Evolutionary conservation across 2,888 invertebrate genomes (phyloP), one percentile per base, ranked within the genome.

Genomic region (Dermolepida albohirtum): DNA sequence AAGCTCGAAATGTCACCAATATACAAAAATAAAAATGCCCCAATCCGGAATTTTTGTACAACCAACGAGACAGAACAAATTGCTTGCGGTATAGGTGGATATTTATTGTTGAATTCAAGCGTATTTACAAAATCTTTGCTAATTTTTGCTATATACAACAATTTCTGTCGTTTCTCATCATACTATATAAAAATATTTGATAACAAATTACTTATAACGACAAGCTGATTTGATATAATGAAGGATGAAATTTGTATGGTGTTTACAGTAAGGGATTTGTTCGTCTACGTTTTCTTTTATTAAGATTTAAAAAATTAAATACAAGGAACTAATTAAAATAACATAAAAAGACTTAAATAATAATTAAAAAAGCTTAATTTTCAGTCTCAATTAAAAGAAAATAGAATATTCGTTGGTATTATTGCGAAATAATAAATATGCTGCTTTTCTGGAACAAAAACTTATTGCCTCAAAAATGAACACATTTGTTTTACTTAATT

Each of bases 341-440:
- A 57, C n/a, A 40, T 49, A 44, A 55, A 65, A 44, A 34, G n/a
- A 54, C 14, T 22, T 66, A 66, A 57, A 63, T 16, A 39, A 55
- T 39, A 59, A 67, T 16, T 29, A 29, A 52, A 59, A 67, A 51
- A 22, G 17, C 40, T 57, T 40, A 49, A 47, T 29, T 43, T 59
- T 67, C 66, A 67, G 66, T 67, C 66, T 67, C 59, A 51, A 59
- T 66, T 64, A 57, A 50, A 51, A 59, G 17, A 65, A 54, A 39
- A 39, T 17, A 41, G 17, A 17, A 17, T 41, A 17, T 62, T 62
- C 59, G 59, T 62, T 49, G 59, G 47, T 12, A 47, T 34, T 4
- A 34, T 62, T 49, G 29, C 10, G 29, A 34, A 55, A 65, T 14
- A 62, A 51, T 57, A 66, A 66, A 66, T n/a, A n/a, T 66, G 66